Conservation (phyloP, 2,113 vertebrate genomes). For the Pyrgilauda ruficollis region DNA sequence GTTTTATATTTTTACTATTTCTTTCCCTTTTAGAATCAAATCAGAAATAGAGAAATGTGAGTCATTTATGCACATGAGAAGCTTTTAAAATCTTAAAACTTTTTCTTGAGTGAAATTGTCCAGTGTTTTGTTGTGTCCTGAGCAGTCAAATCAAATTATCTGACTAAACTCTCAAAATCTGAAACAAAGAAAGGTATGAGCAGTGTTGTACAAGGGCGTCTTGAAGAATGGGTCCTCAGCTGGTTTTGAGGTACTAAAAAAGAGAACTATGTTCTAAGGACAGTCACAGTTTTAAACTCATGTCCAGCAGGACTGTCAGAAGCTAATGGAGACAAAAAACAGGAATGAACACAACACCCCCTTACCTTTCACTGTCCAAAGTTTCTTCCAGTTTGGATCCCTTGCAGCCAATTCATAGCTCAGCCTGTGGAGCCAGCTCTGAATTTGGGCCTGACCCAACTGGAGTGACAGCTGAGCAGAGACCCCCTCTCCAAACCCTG, state of each 20-base stretch:
- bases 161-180: not conserved
- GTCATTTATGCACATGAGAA: not conserved
- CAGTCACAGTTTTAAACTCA: not conserved
- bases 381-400: not conserved
- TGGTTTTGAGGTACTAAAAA: not conserved
- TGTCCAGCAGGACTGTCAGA: not conserved
- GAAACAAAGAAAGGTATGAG: not conserved
- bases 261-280: not conserved
- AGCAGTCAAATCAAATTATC: not conserved
- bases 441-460: not conserved
- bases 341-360: not conserved
- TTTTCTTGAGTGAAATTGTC: not conserved
- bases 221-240: not conserved
- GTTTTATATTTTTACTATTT: not conserved
- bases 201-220: not conserved
- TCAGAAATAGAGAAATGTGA: not conserved
- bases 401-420: not conserved
- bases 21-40: not conserved
- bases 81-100: not conserved
- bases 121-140: not conserved
- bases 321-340: not conserved
- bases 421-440: not conserved
- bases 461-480: not conserved
- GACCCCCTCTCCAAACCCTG: not conserved
- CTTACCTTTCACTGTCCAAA: not conserved